Evolutionary conservation across 2,888 invertebrate species (phyloP).

Genomic region (Drosophila emarginata): DNA sequence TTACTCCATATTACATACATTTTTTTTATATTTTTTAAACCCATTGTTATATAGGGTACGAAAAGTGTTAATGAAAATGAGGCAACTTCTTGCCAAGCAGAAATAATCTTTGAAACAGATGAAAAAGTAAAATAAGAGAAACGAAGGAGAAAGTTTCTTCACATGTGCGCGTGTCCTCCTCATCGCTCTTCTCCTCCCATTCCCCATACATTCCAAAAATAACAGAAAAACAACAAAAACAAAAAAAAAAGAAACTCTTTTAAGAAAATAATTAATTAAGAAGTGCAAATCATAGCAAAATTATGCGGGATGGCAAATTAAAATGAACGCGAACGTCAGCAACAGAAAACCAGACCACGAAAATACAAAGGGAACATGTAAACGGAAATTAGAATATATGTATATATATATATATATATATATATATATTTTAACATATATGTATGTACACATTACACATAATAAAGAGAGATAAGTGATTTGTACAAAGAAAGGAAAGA

Average conservation of each 20-base stretch:
- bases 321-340: constrained; percentile 60
- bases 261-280: constrained; percentile 72
- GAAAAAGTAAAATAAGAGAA: not conserved
- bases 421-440: constrained; percentile 8
- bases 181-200: too few species aligned
- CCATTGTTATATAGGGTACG: not conserved
- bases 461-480: not conserved
- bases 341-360: constrained; percentile 40
- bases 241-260: constrained; percentile 3
- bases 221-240: not conserved
- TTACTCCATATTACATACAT: too few species aligned
- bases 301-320: constrained; percentile 72
- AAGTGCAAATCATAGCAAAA: constrained; percentile 75
- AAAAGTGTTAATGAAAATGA: not conserved
- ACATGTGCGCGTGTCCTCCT: constrained; percentile 14
- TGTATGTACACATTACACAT: too few species aligned
- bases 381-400: constrained; percentile 47
- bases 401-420: constrained; percentile 44
- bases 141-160: constrained; percentile 40
- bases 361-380: constrained; percentile 20
- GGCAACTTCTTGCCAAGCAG: not conserved
- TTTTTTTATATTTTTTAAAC: not conserved
- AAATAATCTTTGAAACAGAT: constrained; percentile 1
- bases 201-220: too few species aligned
- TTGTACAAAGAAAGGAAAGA: not conserved